phyloP scores from a whole-genome alignment of 2,113 vertebrate genomes.

The Crypturellus undulatus region DNA sequence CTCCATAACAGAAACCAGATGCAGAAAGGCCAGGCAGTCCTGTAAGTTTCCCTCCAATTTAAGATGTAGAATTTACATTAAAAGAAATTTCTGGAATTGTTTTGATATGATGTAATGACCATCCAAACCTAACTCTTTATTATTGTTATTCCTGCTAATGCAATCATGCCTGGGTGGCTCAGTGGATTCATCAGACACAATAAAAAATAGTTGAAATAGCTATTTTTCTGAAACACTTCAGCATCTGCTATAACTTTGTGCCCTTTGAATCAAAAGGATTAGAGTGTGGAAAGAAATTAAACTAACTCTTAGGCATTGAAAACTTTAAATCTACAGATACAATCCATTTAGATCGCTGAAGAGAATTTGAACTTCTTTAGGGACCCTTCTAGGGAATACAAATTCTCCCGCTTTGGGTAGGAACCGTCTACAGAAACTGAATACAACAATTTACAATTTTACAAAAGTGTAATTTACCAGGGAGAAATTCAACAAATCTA shows the following conservation, averaged over 20 bases:
- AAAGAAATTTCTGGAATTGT: constrained; percentile 4
- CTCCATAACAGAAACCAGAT: constrained; percentile 38
- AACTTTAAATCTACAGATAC: not conserved
- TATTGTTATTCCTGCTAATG: constrained; percentile 19
- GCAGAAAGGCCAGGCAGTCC: not conserved
- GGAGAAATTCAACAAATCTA: not conserved
- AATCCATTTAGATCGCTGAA: not conserved
- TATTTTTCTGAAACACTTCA: constrained; percentile 20
- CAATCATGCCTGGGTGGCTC: not conserved
- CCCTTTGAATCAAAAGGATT: not conserved
- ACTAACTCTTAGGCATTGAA: not conserved
- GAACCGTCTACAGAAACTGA: not conserved
- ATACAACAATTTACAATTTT: not conserved
- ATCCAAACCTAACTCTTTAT: constrained; percentile 17
- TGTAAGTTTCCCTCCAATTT: not conserved
- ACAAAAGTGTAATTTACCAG: not conserved
- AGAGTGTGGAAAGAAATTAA: not conserved
- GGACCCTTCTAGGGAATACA: not conserved
- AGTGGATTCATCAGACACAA: not conserved
- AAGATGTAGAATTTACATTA: constrained; percentile 28
- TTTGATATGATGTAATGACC: not conserved
- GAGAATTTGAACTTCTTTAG: not conserved
- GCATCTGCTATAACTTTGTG: not conserved
- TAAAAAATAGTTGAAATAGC: not conserved
- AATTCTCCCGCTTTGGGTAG: not conserved